phyloP scores from a whole-genome alignment of 2,113 vertebrate species.

The Chloebia gouldiae region DNA sequence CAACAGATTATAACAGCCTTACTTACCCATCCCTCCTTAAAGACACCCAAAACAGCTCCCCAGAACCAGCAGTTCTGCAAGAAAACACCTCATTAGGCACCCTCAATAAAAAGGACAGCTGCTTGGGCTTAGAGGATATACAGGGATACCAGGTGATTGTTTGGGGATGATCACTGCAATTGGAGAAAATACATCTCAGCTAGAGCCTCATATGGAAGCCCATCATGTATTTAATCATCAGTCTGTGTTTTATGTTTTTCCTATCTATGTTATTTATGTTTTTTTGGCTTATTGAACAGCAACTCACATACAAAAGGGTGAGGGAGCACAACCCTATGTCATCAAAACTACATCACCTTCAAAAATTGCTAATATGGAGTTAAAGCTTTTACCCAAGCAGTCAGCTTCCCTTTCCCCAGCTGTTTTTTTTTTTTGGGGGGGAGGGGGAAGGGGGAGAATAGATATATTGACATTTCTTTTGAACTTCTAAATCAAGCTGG shows the following conservation, averaged over 20 bases:
- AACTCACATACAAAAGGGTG: not conserved
- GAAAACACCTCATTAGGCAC: not conserved
- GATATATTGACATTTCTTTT: not conserved
- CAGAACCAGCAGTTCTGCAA: rapidly evolving
- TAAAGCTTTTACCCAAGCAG: not conserved
- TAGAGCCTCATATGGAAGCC: not conserved
- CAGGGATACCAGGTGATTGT: not conserved
- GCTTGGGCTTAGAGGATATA: rapidly evolving
- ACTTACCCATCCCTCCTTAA: not conserved
- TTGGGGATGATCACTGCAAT: not conserved
- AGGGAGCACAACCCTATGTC: not conserved
- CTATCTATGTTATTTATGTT: not conserved
- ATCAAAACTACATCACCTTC: not conserved
- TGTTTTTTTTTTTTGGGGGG: not conserved
- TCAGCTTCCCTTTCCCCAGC: not conserved
- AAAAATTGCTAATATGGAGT: not conserved
- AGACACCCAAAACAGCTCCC: not conserved
- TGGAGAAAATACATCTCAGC: not conserved
- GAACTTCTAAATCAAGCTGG: conserved; percentile 9
- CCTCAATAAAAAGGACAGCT: rapidly evolving
- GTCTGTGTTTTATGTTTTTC: not conserved
- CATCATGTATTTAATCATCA: not conserved
- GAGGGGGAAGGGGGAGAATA: rapidly evolving
- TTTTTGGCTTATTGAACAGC: not conserved
- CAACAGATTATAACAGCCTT: not conserved